phyloP scores from a whole-genome alignment of 2,888 invertebrate species.

The Sylvicola fuscatus region DNA sequence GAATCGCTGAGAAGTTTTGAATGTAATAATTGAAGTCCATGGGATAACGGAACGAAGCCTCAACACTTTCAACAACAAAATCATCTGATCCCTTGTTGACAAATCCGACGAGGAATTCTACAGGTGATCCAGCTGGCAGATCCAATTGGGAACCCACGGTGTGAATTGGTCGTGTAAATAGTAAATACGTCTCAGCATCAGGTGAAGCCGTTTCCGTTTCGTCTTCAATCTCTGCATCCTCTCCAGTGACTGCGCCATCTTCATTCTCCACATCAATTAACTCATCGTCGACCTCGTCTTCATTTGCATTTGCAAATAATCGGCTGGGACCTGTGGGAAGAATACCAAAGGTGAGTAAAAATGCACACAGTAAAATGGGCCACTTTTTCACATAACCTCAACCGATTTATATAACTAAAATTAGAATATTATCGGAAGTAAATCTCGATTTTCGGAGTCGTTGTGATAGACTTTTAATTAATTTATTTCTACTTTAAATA shows the following conservation, averaged over 20 bases:
- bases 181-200: slow-evolving; percentile 75
- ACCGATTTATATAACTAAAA: not conserved
- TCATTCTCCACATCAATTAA: slow-evolving; percentile 42
- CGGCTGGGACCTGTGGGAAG: not conserved
- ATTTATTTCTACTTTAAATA: too few species aligned
- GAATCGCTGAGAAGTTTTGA: slow-evolving; percentile 89
- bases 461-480: too few species aligned
- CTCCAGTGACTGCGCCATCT: slow-evolving; percentile 31
- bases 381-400: not conserved
- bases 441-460: not conserved
- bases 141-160: slow-evolving; percentile 43
- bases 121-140: slow-evolving; percentile 61
- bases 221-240: slow-evolving; percentile 33
- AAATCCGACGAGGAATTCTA: slow-evolving; percentile 92
- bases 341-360: too few species aligned
- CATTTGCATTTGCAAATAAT: slow-evolving; percentile 31
- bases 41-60: slow-evolving; percentile 96
- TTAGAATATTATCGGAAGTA: not conserved
- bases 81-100: slow-evolving; percentile 83
- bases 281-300: slow-evolving; percentile 49
- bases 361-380: not conserved
- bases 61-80: slow-evolving; percentile 79
- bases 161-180: slow-evolving; percentile 65
- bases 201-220: slow-evolving; percentile 51
- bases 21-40: slow-evolving; percentile 97